Conservation (phyloP, 2,888 invertebrate genomes). For the Latheticus oryzae region DNA sequence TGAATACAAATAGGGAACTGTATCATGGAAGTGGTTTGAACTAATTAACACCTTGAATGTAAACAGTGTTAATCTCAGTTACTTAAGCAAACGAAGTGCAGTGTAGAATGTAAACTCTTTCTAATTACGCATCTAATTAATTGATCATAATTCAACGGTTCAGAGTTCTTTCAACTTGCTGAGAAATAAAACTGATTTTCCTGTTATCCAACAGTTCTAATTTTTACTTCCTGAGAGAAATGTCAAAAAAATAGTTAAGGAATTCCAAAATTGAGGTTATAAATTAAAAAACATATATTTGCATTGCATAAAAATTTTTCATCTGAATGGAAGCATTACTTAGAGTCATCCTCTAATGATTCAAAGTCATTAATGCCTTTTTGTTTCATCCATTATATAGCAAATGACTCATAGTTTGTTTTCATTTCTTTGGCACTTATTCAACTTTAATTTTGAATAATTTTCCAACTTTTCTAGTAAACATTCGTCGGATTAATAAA, state of each 20-base stretch:
- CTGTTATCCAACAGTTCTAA: too few species aligned
- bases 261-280: too few species aligned
- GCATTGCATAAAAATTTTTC: constrained; percentile 37
- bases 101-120: constrained; percentile 1
- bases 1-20: too few species aligned
- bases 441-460: constrained; percentile 27
- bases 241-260: too few species aligned
- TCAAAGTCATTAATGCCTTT: constrained; percentile 40
- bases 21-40: constrained; percentile 2
- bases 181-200: too few species aligned
- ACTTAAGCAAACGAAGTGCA: not conserved
- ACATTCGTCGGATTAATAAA: constrained; percentile 12
- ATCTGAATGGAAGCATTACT: constrained; percentile 35
- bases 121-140: too few species aligned
- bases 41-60: not conserved
- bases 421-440: constrained; percentile 33
- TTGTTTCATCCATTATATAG: constrained; percentile 32
- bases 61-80: not conserved
- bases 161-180: too few species aligned
- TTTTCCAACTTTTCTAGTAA: not conserved
- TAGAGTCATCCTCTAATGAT: too few species aligned
- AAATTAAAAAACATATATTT: too few species aligned
- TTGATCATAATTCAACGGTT: too few species aligned
- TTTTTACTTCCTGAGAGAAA: too few species aligned
- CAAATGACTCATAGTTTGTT: constrained; percentile 28